A percentile compares a stretch with the other conserved stretches of the same genome.
These are phyloP conservation scores for Tangara arthus DNA, from an alignment of 2,797 vertebrate genomes.

Conservation along the genomic window DNA sequence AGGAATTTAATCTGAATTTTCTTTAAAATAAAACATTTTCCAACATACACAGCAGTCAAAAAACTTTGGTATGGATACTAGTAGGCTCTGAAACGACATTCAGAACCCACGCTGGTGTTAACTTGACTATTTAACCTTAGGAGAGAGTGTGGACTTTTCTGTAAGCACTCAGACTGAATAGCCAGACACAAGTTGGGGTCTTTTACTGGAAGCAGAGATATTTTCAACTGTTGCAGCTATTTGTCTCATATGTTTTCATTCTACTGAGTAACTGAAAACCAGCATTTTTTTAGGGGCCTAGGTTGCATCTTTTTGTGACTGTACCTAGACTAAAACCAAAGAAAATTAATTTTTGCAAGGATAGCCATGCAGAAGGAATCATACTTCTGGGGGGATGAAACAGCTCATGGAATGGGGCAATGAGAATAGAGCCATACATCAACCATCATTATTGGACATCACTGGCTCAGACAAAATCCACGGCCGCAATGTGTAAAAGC, in stretches of 20 bases:
- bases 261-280: background rate
- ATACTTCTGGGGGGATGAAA: background rate
- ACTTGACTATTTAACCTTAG: background rate
- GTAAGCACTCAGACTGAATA: background rate
- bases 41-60: background rate
- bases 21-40: background rate
- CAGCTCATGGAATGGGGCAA: background rate
- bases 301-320: background rate
- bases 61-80: background rate
- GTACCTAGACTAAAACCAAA: background rate
- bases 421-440: background rate
- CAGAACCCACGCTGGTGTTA: background rate
- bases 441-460: background rate
- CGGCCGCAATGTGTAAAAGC: fast-evolving
- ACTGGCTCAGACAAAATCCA: background rate
- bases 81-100: background rate
- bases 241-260: background rate
- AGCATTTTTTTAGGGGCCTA: fast-evolving
- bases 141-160: background rate
- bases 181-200: background rate
- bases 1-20: background rate
- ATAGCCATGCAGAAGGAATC: background rate
- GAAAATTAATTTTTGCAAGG: background rate
- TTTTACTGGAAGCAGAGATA: background rate
- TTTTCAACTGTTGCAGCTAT: background rate